Percentiles rank a stretch among this genome's conserved stretches.
These are phyloP conservation scores for Actinia equina DNA, from an alignment of 64 coral and sea anemone species.

Conservation along the genomic window DNA sequence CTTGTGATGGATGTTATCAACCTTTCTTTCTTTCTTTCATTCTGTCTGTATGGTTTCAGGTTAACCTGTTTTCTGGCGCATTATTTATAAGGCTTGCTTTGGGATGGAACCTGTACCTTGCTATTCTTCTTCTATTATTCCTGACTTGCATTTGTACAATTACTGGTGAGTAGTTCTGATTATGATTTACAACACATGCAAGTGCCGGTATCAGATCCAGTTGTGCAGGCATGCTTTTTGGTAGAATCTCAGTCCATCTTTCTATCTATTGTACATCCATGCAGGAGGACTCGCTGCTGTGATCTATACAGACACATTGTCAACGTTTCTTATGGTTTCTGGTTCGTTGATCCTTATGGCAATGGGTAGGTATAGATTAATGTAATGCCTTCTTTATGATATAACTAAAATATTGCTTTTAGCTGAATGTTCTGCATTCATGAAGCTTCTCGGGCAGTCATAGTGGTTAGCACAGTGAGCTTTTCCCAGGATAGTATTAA, in stretches of 20 bases:
- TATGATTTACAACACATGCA: no score
- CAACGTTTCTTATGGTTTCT: conserved; percentile 58
- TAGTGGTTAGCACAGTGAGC: no score
- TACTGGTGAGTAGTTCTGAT: conserved; percentile 29
- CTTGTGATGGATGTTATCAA: no score
- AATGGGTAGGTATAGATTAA: conserved; percentile 35
- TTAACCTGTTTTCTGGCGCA: conserved; percentile 69
- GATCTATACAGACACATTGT: conserved; percentile 71
- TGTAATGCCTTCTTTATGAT: neutral
- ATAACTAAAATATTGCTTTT: no score
- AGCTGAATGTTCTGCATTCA: no score
- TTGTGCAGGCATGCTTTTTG: no score
- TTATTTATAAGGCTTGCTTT: conserved; percentile 67
- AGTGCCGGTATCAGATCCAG: no score
- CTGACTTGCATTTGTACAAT: conserved; percentile 61
- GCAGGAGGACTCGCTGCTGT: conserved; percentile 65
- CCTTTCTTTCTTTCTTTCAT: neutral
- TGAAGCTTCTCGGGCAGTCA: no score
- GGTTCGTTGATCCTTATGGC: conserved; percentile 64
- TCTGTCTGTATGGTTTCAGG: conserved; percentile 27
- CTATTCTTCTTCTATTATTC: conserved; percentile 57
- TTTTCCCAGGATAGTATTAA: no score
- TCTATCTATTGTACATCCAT: neutral
- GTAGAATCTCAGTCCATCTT: no score
- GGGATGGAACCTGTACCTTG: conserved; percentile 69